Evolutionary conservation across 2,797 vertebrate genomes (phyloP).

Genomic region (Halcyon badia): DNA sequence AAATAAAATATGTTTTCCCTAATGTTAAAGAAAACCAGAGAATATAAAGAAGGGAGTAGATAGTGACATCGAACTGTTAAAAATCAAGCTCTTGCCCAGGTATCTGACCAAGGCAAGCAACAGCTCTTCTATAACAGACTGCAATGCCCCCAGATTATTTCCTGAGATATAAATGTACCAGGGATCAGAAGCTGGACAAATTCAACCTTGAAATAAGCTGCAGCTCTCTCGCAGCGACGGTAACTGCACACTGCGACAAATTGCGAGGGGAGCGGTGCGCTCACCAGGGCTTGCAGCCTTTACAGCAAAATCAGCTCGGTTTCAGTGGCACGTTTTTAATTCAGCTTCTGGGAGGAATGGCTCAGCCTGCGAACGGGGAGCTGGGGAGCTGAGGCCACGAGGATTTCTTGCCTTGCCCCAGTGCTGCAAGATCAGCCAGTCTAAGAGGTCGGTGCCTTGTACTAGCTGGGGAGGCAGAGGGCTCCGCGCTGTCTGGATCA

Average conservation of each 20-base stretch:
- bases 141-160: neutral
- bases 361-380: neutral
- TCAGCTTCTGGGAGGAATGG: neutral
- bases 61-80: neutral
- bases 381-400: neutral
- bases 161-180: constrained; percentile 32
- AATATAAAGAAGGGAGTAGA: neutral
- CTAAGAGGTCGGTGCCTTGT: neutral
- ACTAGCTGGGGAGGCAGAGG: neutral
- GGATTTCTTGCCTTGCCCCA: neutral
- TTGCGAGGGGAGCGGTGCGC: neutral
- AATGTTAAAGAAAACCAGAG: neutral
- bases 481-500: neutral
- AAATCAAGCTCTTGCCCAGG: neutral
- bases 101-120: neutral
- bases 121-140: accelerated
- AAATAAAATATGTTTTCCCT: neutral
- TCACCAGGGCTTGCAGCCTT: neutral
- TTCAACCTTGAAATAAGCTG: constrained; percentile 53
- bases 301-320: neutral
- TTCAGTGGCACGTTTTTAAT: accelerated
- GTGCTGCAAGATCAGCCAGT: accelerated
- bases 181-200: constrained; percentile 47
- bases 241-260: neutral
- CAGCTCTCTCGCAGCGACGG: neutral